phyloP scores from a whole-genome alignment of 2,113 vertebrate genomes.

The Murina feae region DNA sequence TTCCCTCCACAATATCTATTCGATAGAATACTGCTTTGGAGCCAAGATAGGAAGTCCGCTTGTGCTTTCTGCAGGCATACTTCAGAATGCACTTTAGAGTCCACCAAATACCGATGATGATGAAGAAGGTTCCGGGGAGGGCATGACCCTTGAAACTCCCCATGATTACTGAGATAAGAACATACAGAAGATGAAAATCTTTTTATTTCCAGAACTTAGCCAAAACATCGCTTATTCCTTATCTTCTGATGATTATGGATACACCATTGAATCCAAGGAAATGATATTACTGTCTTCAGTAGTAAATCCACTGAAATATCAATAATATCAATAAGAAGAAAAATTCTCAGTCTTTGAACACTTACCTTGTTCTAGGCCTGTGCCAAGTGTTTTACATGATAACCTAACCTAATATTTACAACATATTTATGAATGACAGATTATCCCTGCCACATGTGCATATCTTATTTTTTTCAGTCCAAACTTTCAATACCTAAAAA shows the following conservation, averaged over 20 bases:
- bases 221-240: not conserved
- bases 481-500: too few relatives aligned
- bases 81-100: conserved; percentile 87
- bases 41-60: conserved; percentile 84
- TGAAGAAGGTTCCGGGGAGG: conserved; percentile 92
- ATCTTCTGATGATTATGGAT: not conserved
- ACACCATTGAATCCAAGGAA: not conserved
- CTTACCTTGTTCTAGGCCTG: not conserved
- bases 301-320: not conserved
- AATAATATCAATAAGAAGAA: not conserved
- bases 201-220: not conserved
- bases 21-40: conserved; percentile 87
- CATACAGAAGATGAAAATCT: not conserved
- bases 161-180: conserved; percentile 74
- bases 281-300: not conserved
- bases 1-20: conserved; percentile 89
- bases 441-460: not conserved
- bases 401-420: not conserved
- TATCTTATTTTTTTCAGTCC: too few relatives aligned
- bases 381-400: not conserved
- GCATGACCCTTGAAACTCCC: conserved; percentile 95
- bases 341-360: not conserved
- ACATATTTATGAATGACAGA: not conserved
- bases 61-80: conserved; percentile 88
- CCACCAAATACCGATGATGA: conserved; percentile 94